Conservation (phyloP, 2,888 invertebrate species). For the Cheilosia pagana region DNA sequence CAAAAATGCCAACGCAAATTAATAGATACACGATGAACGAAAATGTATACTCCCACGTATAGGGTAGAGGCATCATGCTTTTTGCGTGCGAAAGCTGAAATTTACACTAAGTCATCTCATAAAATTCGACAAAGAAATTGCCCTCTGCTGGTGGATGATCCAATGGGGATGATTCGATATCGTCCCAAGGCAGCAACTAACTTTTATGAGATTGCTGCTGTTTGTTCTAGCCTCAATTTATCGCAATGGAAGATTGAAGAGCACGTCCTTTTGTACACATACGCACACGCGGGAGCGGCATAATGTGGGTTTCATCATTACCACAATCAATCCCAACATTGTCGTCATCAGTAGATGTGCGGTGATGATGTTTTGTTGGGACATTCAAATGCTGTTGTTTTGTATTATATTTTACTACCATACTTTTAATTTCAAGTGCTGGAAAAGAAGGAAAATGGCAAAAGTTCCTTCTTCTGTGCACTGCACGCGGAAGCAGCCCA, state of each 20-base stretch:
- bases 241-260: constrained; percentile 18
- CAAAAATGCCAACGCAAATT: constrained; percentile 14
- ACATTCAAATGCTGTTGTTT: constrained; percentile 23
- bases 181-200: constrained; percentile 52
- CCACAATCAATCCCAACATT: constrained; percentile 6
- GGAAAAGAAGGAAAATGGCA: constrained; percentile 20
- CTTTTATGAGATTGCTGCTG: constrained; percentile 55
- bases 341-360: constrained; percentile 27
- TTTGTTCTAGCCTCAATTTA: constrained; percentile 62
- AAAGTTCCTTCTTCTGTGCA: constrained; percentile 26
- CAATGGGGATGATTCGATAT: constrained; percentile 43
- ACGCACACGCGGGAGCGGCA: constrained; percentile 7
- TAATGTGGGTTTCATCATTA: background rate
- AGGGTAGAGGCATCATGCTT: constrained; percentile 7
- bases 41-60: background rate
- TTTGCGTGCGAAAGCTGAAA: constrained; percentile 27
- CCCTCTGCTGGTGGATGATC: constrained; percentile 36
- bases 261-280: background rate
- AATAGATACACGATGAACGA: constrained; percentile 28
- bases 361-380: constrained; percentile 22
- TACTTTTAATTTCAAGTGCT: constrained; percentile 49
- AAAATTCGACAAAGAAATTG: constrained; percentile 41
- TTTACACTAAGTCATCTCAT: constrained; percentile 56
- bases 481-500: constrained; percentile 21
- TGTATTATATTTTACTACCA: constrained; percentile 14